Base-by-base conservation (phyloP, 2,888 invertebrate genomes). In the Coelogynopora nodosa region DNA sequence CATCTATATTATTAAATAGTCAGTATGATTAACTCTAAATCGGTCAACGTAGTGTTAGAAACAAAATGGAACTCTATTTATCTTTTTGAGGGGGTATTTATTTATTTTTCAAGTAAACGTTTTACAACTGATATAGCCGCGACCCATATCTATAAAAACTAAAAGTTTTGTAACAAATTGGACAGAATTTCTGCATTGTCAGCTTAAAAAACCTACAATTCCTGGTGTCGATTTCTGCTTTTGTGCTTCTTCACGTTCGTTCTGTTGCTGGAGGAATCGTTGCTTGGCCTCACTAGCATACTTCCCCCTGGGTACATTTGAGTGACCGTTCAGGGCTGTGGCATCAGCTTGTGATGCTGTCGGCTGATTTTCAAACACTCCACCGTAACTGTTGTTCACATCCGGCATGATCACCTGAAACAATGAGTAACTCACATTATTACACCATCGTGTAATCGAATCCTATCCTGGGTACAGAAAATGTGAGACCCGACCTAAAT, bases 121-220 rank as follows among this genome's bases (percentile, higher is more conserved):
- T n/a, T n/a, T n/a, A n/a, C n/a, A n/a, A n/a, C n/a, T n/a, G n/a
- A n/a, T n/a, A n/a, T n/a, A n/a, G n/a, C n/a, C n/a, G n/a, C n/a
- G n/a, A n/a, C n/a, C n/a, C n/a, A n/a, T n/a, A n/a, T n/a, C n/a
- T n/a, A n/a, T n/a, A n/a, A n/a, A n/a, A n/a, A n/a, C n/a, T n/a
- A n/a, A 67, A 13, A 67, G 18, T 18, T 13, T 13, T 13, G 18
- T 18, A 18, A 67, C 13, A 67, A 13, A 13, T 13, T 13, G 18
- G 18, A 13, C 18, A 67, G 67, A 67, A 13, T 18, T 67, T 13
- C 13, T 18, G 18, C 18, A 18, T 67, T 26, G 27, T n/a, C n/a
- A n/a, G n/a, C n/a, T n/a, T n/a, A n/a, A n/a, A n/a, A n/a, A n/a
- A 31, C 84, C 31, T 31, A 86, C 86, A 85, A 86, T 86, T 86